Evolutionary conservation across 2,888 invertebrate species (phyloP).

Genomic region (Spialia ferax): DNA sequence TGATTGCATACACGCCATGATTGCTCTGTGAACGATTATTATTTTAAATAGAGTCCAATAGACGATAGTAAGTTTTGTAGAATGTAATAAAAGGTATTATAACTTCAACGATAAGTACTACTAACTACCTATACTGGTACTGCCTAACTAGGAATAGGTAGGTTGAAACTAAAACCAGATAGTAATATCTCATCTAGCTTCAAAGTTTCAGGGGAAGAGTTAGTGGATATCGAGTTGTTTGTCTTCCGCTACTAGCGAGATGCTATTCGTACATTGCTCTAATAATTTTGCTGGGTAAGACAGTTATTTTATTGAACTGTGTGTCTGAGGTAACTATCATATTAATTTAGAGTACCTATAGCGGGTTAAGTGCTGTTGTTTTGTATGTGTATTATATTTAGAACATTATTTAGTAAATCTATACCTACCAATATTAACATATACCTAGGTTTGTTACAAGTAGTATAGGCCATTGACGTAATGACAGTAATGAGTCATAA

Average conservation of each 20-base stretch:
- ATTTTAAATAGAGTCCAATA: conserved; percentile 8
- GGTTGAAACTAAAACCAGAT: not conserved
- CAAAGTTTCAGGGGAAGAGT: not conserved
- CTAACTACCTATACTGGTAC: too few species aligned
- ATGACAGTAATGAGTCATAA: too few species aligned
- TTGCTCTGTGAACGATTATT: conserved; percentile 1
- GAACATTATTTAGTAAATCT: too few species aligned
- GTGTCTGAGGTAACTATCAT: not conserved
- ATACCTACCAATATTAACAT: too few species aligned
- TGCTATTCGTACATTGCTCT: not conserved
- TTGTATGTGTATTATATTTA: too few species aligned
- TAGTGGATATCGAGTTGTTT: not conserved
- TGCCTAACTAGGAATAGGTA: too few species aligned
- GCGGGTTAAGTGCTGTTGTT: too few species aligned
- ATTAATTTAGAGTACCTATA: too few species aligned
- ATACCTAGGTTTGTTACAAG: too few species aligned
- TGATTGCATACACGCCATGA: not conserved
- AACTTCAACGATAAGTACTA: too few species aligned
- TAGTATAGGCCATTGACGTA: too few species aligned
- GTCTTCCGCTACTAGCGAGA: not conserved
- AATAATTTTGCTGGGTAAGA: not conserved
- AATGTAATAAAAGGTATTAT: too few species aligned
- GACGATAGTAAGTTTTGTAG: not conserved
- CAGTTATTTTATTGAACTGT: not conserved
- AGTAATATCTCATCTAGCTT: not conserved